Evolutionary conservation across 92 coral and sea anemone genomes (phyloP), one percentile per base, ranked within the genome.

Genomic region (Palythoa heliodiscus): DNA sequence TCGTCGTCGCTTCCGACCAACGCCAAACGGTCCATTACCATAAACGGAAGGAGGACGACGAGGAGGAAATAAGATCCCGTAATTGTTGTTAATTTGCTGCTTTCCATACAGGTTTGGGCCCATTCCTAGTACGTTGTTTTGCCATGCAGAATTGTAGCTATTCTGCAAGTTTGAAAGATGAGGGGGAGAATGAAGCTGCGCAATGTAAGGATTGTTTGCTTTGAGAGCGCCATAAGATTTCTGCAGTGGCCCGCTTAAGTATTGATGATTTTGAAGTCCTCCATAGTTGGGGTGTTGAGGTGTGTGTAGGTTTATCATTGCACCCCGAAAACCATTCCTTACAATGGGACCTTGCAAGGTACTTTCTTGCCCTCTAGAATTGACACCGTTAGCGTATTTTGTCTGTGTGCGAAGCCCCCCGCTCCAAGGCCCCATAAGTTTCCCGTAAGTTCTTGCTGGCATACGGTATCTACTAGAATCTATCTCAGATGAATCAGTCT

Each of bases 261-360:
- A 66, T 11, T 80, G 84, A 20, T 24, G 84, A 67, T 66, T 80
- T 80, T 66, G 73, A 64, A 43, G 35, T 40, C 13, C 40, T n/a
- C 23, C 58, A 12, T 20, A 4, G 37, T 20, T 79, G 3, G 73
- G 10, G 13, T 43, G 84, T 23, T 43, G 84, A 43, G 84, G 84
- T 43, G 22, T 12, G 9, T 66, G 84, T 17, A 80, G 73, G 61
- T 64, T 80, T 80, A 80, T 80, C 84, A 80, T 80, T 11, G 84
- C 39, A 23, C 84, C 74, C 0, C 74, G 84, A 80, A 80, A 80
- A 16, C 84, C 74, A 80, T 66, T 80, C 63, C 73, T 73, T 80
- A 53, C 43, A 80, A 12, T 68, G 19, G 84, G 47, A 15, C 47
- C 13, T 43, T 50, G 60, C 74, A 80, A 16, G 63, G 60, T 2